A percentile compares a stretch with the other conserved stretches of the same genome.
These are phyloP conservation scores for Herminia tarsipennalis DNA, from an alignment of 2,888 invertebrate species.

Conservation along the genomic window DNA sequence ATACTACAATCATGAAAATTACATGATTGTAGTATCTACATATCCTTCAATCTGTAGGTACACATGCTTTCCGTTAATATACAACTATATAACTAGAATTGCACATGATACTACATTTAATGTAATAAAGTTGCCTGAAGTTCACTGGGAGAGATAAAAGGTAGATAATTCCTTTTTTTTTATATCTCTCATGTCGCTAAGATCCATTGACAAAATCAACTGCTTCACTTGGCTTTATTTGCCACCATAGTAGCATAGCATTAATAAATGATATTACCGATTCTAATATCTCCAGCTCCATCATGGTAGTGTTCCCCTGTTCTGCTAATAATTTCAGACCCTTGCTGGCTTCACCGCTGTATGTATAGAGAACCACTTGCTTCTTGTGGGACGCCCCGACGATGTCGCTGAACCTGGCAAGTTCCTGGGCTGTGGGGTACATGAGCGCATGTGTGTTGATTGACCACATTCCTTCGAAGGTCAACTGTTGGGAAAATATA, in stretches of 20 bases:
- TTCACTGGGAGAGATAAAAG: too few relatives aligned
- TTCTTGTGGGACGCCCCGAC: conserved; percentile 77
- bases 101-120: too few relatives aligned
- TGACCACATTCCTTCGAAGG: conserved; percentile 75
- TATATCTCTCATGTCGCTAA: too few relatives aligned
- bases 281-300: conserved; percentile 71
- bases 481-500: conserved; percentile 57
- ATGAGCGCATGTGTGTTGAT: conserved; percentile 69
- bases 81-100: too few relatives aligned
- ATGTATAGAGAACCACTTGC: conserved; percentile 64
- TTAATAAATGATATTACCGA: conserved; percentile 46
- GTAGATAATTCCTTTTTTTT: too few relatives aligned
- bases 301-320: conserved; percentile 75
- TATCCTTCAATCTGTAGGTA: too few relatives aligned
- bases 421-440: conserved; percentile 56
- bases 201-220: too few relatives aligned
- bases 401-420: conserved; percentile 72
- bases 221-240: neutral
- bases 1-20: too few relatives aligned
- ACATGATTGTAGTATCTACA: too few relatives aligned
- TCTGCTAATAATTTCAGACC: conserved; percentile 75
- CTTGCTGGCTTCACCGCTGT: conserved; percentile 61
- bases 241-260: neutral
- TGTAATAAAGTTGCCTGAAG: too few relatives aligned
- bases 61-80: too few relatives aligned